phyloP scores from a whole-genome alignment of 1,140 invertebrate genomes.

The Drosophila gunungcola region DNA sequence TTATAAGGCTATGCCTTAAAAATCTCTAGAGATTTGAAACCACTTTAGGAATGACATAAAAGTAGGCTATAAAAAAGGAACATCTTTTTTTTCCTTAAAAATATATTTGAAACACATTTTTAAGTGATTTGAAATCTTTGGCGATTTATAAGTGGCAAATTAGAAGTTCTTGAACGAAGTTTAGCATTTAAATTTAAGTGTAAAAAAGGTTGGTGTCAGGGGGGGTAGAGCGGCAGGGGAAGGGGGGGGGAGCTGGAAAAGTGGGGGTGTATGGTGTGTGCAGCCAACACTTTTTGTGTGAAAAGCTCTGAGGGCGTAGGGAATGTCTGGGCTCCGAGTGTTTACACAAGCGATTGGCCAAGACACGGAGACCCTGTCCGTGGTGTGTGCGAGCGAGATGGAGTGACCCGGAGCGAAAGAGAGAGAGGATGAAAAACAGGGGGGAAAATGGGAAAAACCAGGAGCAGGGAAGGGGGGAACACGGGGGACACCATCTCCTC shows the following conservation, averaged over 20 bases:
- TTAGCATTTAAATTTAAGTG: neutral
- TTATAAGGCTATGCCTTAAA: neutral
- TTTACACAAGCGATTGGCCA: constrained; percentile 80
- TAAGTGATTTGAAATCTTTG: neutral
- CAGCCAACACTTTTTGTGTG: constrained; percentile 79
- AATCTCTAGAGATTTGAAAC: neutral
- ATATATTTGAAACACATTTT: neutral
- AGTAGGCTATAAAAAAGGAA: neutral
- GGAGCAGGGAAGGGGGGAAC: neutral
- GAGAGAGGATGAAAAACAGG: neutral
- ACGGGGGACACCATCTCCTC: constrained; percentile 11
- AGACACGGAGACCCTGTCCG: constrained; percentile 39
- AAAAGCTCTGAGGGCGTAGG: constrained; percentile 67
- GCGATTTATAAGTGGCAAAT: neutral
- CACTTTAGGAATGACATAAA: neutral
- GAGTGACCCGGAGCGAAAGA: constrained; percentile 8
- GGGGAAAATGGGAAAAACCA: neutral
- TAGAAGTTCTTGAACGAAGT: no score
- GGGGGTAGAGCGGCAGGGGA: neutral
- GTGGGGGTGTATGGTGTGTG: constrained; percentile 27
- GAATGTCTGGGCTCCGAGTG: constrained; percentile 53
- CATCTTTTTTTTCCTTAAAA: no score
- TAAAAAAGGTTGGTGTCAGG: neutral
- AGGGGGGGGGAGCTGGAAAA: neutral
- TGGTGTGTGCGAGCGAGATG: constrained; percentile 7